Evolutionary conservation across 2,797 vertebrate species (phyloP).

Genomic region (Enteromius paludinosus): DNA sequence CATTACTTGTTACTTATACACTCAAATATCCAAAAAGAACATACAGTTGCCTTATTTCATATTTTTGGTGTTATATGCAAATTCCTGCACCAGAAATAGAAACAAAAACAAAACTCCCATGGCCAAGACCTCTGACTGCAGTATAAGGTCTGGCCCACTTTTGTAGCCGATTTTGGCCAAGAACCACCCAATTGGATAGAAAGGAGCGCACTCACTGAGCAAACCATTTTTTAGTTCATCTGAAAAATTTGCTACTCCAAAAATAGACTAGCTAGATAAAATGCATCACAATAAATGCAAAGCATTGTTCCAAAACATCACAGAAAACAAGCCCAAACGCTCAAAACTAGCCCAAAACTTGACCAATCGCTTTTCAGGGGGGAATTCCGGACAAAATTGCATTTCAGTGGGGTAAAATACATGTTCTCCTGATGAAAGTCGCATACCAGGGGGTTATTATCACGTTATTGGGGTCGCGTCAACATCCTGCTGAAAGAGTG

Average conservation of each 20-base stretch:
- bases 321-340: neutral
- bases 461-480: no score
- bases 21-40: neutral
- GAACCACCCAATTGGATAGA: neutral
- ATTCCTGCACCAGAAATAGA: neutral
- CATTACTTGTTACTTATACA: neutral
- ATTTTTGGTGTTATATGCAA: neutral
- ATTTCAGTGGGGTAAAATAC: no score
- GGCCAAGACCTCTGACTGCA: neutral
- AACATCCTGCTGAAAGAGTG: no score
- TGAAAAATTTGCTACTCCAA: neutral
- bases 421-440: no score
- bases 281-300: neutral
- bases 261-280: neutral
- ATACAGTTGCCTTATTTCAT: neutral
- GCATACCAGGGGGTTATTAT: no score
- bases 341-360: no score
- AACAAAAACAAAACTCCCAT: neutral
- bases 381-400: no score
- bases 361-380: no score
- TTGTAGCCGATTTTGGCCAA: no score
- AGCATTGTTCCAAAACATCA: neutral
- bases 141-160: neutral
- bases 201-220: neutral
- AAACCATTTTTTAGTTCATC: neutral